phyloP scores from a whole-genome alignment of 2,888 invertebrate genomes.

The Drosophila pseudotakahashii region DNA sequence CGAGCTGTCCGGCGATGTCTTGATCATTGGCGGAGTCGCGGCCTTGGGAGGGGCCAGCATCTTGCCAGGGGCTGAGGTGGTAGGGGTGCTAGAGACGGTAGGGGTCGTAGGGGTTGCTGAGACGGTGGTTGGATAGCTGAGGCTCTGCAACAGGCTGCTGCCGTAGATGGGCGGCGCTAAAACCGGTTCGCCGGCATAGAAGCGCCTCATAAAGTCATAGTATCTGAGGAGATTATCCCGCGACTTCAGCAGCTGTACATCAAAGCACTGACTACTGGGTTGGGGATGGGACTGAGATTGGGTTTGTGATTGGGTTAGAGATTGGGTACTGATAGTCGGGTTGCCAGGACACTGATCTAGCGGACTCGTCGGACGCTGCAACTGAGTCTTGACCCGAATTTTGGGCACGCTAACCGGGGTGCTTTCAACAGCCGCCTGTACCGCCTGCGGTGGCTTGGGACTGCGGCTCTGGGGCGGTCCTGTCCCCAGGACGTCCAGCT shows the following conservation, averaged over 20 bases:
- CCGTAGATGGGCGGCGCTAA: constrained; percentile 68
- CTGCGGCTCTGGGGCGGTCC: constrained; percentile 19
- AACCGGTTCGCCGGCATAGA: constrained; percentile 78
- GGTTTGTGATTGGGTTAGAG: constrained; percentile 13
- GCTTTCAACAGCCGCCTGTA: constrained; percentile 37
- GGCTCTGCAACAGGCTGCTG: constrained; percentile 66
- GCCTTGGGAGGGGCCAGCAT: constrained; percentile 42
- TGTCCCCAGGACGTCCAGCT: constrained; percentile 37
- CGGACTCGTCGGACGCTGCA: constrained; percentile 77
- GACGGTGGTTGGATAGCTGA: constrained; percentile 62
- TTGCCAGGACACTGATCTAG: constrained; percentile 7
- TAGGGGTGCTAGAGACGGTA: constrained; percentile 19
- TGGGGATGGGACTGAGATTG: constrained; percentile 10
- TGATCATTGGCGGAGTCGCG: constrained; percentile 46
- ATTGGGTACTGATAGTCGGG: not conserved
- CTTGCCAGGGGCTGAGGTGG: constrained; percentile 34
- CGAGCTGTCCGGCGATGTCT: constrained; percentile 63
- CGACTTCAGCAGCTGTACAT: constrained; percentile 78
- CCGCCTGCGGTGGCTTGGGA: constrained; percentile 7
- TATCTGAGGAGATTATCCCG: constrained; percentile 81
- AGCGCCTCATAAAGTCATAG: constrained; percentile 82
- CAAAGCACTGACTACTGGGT: constrained; percentile 55
- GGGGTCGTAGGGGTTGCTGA: constrained; percentile 18
- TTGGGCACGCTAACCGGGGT: constrained; percentile 64
- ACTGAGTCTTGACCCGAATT: constrained; percentile 77